Evolutionary conservation across 1,140 invertebrate species (phyloP), one percentile per base, ranked within the genome.

Genomic region (Anagrus nilaparvatae): DNA sequence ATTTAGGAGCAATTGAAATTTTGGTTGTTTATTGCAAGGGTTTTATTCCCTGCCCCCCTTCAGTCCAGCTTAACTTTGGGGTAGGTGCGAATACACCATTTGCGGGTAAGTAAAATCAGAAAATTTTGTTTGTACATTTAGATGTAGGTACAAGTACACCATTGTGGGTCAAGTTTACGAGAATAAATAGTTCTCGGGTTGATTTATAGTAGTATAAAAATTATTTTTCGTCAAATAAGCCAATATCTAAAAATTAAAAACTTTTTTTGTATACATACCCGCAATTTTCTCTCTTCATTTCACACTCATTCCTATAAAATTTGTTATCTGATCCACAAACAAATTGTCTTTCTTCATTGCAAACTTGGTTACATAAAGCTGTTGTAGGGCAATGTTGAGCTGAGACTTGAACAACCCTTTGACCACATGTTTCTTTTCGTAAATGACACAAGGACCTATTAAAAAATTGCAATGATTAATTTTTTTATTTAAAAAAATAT

Each of bases 251-350:
- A 27, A 30, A 44, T 40, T 51, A n/a, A n/a, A n/a, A n/a, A n/a
- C n/a, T n/a, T n/a, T n/a, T n/a, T 31, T 3, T 41, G 18, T 20
- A 34, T 17, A 66, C 70, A 72, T 61, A 86, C 84, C 88, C 88
- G 65, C 88, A 94, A 63, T 92, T 92, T 60, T 86, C 79, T 56
- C 81, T 78, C 60, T 84, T 84, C 88, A 96, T 93, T 59, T 91
- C 82, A 58, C 93, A 96, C 61, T 89, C 83, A 61, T 87, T 94
- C 50, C 81, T 77, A 69, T 96, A 96, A 50, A 93, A 84, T 56
- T 85, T 81, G 57, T 87, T 87, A 60, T 97, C 89, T 5, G 85
- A 92, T 18, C 87, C 90, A 62, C 92, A 96, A 30, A 95, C 87
- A 52, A 87, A 89, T 44, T 80, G 75, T 35, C 78, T 73, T 10